Base-by-base conservation (phyloP, 2,113 vertebrate genomes). In the Dermatemys mawii region DNA sequence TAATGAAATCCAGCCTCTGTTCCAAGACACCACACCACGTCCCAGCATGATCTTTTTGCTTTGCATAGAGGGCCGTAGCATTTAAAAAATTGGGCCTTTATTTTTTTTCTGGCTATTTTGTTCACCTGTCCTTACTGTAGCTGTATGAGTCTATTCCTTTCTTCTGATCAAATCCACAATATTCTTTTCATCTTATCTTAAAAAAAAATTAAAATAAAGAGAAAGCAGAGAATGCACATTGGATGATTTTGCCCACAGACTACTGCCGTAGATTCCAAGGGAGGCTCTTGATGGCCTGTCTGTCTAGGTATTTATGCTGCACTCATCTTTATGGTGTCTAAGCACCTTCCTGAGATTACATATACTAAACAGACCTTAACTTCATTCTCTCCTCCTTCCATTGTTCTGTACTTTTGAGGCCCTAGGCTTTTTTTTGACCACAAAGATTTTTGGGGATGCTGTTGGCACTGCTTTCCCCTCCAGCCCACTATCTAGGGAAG, bases 1-100 rank as follows among this genome's bases (percentile, higher is more conserved):
- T 97, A 97, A 96, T 96, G 96, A 96, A 95, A 95, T 94, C 93
- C 94, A 93, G 94, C 60, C 93, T 88, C 51, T 86, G 90, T 90
- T 98, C 97, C 95, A 97, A 97, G 95, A 94, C 29, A 6, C 94
- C 84, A 63, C 96, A 93, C 24, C 95, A 95, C 95, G 89, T 94
- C 97, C 91, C 97, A 97, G 97, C 97, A 82, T 0, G 95, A 94
- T 93, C 16, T 38, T 88, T 89, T 82, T 97, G 95, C 92, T 93
- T 95, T 96, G 93, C 95, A 95, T 90, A 32, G 32, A 89, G 88
- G 94, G 95, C 96, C 96, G 93, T 93, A 96, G 75, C 88, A n/a
- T n/a, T n/a, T n/a, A 55, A 92, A 92, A 97, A 29, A 97, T 57
- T 93, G 92, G 95, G 92, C 90, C 96, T 95, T 76, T 88, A n/a